Conservation (phyloP, 2,888 invertebrate species). For the Tinea trinotella region DNA sequence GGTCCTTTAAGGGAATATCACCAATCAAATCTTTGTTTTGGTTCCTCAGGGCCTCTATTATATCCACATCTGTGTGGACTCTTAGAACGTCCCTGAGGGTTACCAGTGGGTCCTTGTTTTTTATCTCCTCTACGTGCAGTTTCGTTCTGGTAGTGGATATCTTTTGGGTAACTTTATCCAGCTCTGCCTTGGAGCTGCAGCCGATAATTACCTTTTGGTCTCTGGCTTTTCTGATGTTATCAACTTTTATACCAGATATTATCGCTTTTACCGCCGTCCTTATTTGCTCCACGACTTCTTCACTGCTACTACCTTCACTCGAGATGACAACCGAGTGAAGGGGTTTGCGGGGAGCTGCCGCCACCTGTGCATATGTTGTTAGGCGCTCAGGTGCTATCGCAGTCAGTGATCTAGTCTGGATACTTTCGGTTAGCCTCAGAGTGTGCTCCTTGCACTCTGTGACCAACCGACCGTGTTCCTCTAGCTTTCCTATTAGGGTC, state of each 20-base stretch:
- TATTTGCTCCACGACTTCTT: not conserved
- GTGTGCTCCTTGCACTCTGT: no score
- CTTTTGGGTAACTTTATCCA: no score
- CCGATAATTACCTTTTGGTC: no score
- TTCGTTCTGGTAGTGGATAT: not conserved
- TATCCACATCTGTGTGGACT: no score
- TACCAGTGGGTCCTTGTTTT: not conserved
- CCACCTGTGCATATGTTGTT: not conserved
- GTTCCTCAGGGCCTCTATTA: no score
- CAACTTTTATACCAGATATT: not conserved
- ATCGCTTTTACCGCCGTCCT: not conserved
- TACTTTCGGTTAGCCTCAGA: not conserved
- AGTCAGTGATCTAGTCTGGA: not conserved
- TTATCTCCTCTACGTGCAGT: no score
- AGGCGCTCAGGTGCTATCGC: not conserved
- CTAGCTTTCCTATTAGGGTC: not conserved
- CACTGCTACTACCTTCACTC: not conserved
- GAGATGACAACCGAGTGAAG: not conserved
- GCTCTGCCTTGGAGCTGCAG: no score
- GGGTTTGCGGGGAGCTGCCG: not conserved
- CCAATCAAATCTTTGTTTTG: no score
- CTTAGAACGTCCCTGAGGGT: not conserved
- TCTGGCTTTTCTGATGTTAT: not conserved
- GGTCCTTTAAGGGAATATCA: no score
- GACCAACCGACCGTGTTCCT: no score